Evolutionary conservation across 2,113 vertebrate species (phyloP), one percentile per base, ranked within the genome.

Genomic region (Malaclemys terrapin): DNA sequence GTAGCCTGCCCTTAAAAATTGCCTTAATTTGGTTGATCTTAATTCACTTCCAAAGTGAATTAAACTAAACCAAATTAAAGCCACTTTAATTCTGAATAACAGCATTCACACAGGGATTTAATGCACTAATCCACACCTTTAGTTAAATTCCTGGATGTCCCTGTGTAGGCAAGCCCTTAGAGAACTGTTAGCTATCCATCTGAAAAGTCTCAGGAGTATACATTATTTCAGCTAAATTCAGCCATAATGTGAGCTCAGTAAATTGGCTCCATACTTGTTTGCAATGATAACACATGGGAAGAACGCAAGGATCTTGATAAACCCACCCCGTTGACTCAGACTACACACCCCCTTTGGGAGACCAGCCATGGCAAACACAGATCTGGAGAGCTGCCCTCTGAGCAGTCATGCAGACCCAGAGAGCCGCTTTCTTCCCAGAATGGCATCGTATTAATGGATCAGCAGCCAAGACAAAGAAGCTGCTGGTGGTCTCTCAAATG

Each of bases 221-320:
- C 84, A 78, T 90, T 90, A 78, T 90, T 88, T 52, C 76, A 89
- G 50, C 31, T 76, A 52, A 84, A 52, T 35, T 93, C 56, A 79
- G 53, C 80, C 76, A 54, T 45, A 17, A 56, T 35, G 72, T 49
- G n/a, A 16, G 8, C 50, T 82, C 35, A 49, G 75, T 38, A 87
- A 90, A 80, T 50, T 52, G 25, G 31, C 85, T 95, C 76, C 80
- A 80, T n/a, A 7, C 83, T 92, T 83, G 81, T 82, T 76, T 9
- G 9, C 35, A 62, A 17, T 89, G 72, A 47, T 69, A 85, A 87
- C 16, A 42, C n/a, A 57, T 7, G 65, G 45, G 13, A 88, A 94
- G 83, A 93, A 54, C 50, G 72, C 42, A 56, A 4, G 27, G 53
- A 35, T 75, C 57, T n/a, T 59, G 38, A 83, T 88, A 85, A 88